These are phyloP conservation scores for Dryobates pubescens DNA, from an alignment of 2,797 vertebrate species.

Conservation along the genomic window DNA sequence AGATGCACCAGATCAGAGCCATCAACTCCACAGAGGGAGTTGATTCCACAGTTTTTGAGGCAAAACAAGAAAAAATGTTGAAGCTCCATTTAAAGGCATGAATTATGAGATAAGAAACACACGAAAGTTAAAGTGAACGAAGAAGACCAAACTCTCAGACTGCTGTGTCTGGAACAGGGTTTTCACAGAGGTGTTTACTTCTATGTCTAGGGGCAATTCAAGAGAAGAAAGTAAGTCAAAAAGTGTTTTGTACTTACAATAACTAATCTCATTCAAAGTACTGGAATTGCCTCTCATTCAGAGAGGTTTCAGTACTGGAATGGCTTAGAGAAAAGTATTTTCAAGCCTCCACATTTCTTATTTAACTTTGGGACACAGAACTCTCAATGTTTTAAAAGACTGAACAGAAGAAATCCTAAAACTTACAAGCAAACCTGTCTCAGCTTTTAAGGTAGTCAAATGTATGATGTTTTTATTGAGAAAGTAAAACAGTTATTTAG, in stretches of 20 bases:
- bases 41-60: not conserved
- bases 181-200: not conserved
- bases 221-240: not conserved
- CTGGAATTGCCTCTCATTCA: not conserved
- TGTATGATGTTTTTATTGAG: not conserved
- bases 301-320: slow-evolving; percentile 28
- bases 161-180: not conserved
- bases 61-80: not conserved
- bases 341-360: not conserved
- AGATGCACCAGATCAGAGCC: not conserved
- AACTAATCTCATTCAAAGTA: not conserved
- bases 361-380: not conserved
- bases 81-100: not conserved
- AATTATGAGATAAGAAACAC: not conserved
- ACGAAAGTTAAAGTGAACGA: not conserved
- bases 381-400: not conserved
- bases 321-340: not conserved
- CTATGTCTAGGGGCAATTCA: not conserved
- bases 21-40: not conserved
- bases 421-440: not conserved
- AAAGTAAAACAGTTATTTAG: slow-evolving; percentile 27
- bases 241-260: not conserved
- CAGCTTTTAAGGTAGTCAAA: not conserved
- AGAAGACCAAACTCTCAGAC: not conserved
- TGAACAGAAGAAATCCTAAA: not conserved